Evolutionary conservation across 2,797 vertebrate genomes (phyloP), one percentile per base, ranked within the genome.

Genomic region (Karalla daura): DNA sequence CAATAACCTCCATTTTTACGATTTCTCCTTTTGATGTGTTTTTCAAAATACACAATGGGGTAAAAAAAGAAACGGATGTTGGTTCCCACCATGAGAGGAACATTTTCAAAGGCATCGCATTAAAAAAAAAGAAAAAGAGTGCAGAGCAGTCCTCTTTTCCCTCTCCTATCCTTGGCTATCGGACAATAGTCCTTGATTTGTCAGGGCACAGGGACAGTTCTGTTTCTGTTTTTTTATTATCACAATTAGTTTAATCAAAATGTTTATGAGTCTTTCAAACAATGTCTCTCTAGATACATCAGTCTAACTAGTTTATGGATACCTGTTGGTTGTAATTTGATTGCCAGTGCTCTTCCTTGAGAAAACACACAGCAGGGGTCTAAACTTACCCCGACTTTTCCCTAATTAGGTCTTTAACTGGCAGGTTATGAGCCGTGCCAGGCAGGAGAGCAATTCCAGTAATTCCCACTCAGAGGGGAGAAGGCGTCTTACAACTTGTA

Each of bases 231-330:
- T 46, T n/a, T 54, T 78, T 64, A 60, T 58, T 53, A 46, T 52
- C 21, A 44, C 0, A 5, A 66, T 46, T 20, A 76, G 18, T 25
- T 69, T 76, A 39, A 73, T 81, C 30, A 64, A 54, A 67, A 68
- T 50, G 40, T 46, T 70, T 73, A n/a, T 70, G 45, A 81, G 66
- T 78, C 63, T 81, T 81, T 70, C 27, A 82, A 51, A 78, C 47
- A 15, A 28, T 27, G 25, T 54, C 30, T 73, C 76, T 53, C 37
- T 37, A 62, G 61, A 63, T 23, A 18, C 44, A 63, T 69, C 53
- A 52, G 35, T 32, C 17, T 54, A 41, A 72, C 23, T 50, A 73
- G 28, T 69, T 78, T 54, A 74, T 62, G 70, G 75, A 80, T 53
- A 66, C 63, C 74, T 75, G 5, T 20, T 0, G 14, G 64, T 25